phyloP scores from a whole-genome alignment of 2,888 invertebrate genomes.

The Coelogynopora nodosa region DNA sequence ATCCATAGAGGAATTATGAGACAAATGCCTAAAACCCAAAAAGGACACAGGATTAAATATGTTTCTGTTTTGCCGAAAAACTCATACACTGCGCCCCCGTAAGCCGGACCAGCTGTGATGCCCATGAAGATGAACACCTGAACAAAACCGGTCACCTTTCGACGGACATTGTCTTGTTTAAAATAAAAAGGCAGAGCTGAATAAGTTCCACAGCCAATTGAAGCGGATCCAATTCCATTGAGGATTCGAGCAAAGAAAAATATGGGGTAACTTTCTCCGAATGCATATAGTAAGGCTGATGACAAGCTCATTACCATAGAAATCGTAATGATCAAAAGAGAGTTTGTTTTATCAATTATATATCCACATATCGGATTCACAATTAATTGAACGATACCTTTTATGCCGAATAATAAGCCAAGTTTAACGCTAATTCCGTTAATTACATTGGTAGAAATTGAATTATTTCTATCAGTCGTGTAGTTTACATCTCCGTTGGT shows the following conservation, averaged over 20 bases:
- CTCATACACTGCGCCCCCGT: neutral
- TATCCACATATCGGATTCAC: neutral
- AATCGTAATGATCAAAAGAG: neutral
- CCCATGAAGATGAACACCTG: neutral
- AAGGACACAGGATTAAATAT: neutral
- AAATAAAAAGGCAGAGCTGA: neutral
- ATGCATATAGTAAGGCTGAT: neutral
- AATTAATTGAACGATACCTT: neutral
- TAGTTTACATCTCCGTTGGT: neutral
- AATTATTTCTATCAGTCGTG: too few relatives aligned
- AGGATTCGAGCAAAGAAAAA: neutral
- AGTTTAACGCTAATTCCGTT: neutral
- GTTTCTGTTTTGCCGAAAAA: neutral
- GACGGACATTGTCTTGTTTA: neutral
- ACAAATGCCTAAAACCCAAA: neutral
- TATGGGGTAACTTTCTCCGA: neutral
- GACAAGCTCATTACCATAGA: neutral
- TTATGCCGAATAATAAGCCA: neutral
- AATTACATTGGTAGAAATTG: neutral
- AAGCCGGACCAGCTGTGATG: neutral
- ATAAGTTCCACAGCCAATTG: neutral
- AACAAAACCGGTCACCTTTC: neutral
- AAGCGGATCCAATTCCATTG: neutral
- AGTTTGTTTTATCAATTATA: neutral
- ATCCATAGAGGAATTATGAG: neutral